Percentiles rank a stretch among this genome's conserved stretches.
Conservation (phyloP, 2,797 vertebrate species). For the Oreonectes daqikongensis region DNA sequence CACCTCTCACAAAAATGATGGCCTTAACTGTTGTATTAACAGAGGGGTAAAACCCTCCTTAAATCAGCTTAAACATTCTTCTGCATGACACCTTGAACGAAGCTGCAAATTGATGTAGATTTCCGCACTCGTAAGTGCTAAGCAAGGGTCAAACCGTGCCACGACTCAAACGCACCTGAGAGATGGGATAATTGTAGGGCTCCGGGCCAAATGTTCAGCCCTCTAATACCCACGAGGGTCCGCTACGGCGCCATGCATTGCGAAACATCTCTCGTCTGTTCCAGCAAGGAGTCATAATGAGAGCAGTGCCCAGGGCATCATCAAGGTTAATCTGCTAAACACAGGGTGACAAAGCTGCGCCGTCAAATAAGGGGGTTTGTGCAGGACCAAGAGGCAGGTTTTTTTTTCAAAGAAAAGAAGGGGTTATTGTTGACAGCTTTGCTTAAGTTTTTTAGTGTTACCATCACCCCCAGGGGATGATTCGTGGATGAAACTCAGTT, state of each 20-base stretch:
- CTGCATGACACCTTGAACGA: neutral
- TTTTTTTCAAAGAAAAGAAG: conserved; percentile 28
- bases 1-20: neutral
- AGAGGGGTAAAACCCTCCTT: conserved; percentile 4
- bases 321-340: conserved; percentile 76
- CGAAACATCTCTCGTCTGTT: conserved; percentile 65
- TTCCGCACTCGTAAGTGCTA: conserved; percentile 55
- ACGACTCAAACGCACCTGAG: conserved; percentile 74
- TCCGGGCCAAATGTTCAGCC: conserved; percentile 72
- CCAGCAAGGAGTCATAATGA: conserved; percentile 41
- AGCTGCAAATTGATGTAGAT: conserved; percentile 13
- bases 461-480: conserved; percentile 30
- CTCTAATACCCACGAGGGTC: conserved; percentile 75
- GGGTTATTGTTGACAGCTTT: conserved; percentile 40
- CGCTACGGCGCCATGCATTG: conserved; percentile 75
- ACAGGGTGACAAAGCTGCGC: conserved; percentile 72
- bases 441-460: conserved; percentile 38
- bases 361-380: conserved; percentile 54
- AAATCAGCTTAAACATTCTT: conserved; percentile 40
- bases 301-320: conserved; percentile 67
- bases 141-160: conserved; percentile 72
- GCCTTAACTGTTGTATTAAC: conserved; percentile 8
- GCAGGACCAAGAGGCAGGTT: conserved; percentile 46
- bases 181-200: conserved; percentile 75
- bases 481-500: conserved; percentile 17